These are phyloP conservation scores for Ischnus inquisitorius DNA, from an alignment of 2,888 invertebrate species.

Conservation along the genomic window DNA sequence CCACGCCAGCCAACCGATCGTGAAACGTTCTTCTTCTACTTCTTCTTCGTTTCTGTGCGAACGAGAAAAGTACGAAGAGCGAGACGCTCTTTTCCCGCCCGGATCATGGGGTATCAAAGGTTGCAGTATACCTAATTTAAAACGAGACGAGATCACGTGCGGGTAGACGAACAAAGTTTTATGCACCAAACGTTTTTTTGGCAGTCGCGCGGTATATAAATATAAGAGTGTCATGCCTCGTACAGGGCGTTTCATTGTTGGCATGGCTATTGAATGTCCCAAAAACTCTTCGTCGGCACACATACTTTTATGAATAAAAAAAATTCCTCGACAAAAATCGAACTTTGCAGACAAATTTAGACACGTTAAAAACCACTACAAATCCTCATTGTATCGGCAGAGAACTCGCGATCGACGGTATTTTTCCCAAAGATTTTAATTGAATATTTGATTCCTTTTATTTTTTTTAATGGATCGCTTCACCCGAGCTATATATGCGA, in stretches of 20 bases:
- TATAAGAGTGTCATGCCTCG: background rate
- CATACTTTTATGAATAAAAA: too few relatives aligned
- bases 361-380: too few relatives aligned
- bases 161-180: constrained; percentile 27
- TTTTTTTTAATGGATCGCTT: too few relatives aligned
- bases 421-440: too few relatives aligned
- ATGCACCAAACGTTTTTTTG: background rate
- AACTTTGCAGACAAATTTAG: too few relatives aligned
- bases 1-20: constrained; percentile 6
- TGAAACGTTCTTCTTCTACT: constrained; percentile 17
- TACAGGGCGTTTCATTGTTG: background rate
- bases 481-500: too few relatives aligned
- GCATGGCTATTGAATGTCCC: too few relatives aligned
- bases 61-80: background rate
- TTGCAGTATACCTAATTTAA: constrained; percentile 12
- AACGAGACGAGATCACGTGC: constrained; percentile 29
- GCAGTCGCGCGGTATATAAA: background rate
- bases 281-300: too few relatives aligned
- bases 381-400: too few relatives aligned
- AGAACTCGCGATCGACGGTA: too few relatives aligned
- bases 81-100: constrained; percentile 38
- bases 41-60: background rate
- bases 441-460: too few relatives aligned
- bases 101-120: constrained; percentile 47
- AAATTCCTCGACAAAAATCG: too few relatives aligned